Evolutionary conservation across 2,113 vertebrate genomes (phyloP).

Genomic region (Heterochromis multidens): DNA sequence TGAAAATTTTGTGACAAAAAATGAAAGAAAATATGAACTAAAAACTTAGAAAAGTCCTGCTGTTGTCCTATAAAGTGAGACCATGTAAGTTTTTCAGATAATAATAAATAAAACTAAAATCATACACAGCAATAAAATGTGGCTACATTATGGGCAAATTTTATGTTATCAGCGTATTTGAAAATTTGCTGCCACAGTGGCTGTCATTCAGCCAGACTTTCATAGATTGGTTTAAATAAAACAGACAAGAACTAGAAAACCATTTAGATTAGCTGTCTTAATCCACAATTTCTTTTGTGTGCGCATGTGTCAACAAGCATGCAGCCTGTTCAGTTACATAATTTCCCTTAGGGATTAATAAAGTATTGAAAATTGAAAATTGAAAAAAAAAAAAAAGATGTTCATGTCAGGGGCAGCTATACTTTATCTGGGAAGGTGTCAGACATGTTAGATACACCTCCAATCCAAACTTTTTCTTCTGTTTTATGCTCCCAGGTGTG

Average conservation of each 20-base stretch:
- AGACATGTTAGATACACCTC: not conserved
- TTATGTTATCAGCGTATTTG: not conserved
- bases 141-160: not conserved
- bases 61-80: not conserved
- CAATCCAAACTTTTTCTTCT: not conserved
- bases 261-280: not conserved
- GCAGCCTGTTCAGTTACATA: too few species aligned
- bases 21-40: not conserved
- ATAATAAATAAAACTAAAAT: too few species aligned
- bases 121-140: not conserved
- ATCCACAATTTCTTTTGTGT: not conserved
- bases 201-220: too few species aligned
- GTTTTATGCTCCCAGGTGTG: not conserved
- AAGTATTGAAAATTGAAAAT: too few species aligned
- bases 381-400: too few species aligned
- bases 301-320: too few species aligned
- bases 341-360: too few species aligned
- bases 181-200: not conserved
- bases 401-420: not conserved
- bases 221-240: too few species aligned
- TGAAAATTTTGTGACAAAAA: too few species aligned
- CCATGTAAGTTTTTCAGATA: rapidly evolving
- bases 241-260: rapidly evolving
- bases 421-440: not conserved
- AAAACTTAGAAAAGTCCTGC: not conserved